Evolutionary conservation across 2,888 invertebrate genomes (phyloP).

Genomic region (Heteropelma amictum): DNA sequence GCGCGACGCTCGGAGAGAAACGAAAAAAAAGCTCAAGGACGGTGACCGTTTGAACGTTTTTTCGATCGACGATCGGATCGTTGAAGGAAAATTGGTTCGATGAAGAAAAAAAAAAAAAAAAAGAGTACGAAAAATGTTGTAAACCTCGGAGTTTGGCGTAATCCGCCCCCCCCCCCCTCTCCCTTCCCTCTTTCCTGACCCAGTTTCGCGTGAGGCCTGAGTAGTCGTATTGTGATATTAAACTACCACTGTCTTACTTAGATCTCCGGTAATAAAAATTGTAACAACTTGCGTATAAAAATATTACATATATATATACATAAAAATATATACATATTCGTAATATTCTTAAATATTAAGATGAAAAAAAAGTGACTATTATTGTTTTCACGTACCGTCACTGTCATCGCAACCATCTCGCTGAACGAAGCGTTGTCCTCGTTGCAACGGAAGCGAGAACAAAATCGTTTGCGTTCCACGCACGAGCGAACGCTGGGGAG

Average conservation of each 20-base stretch:
- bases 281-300: slow-evolving; percentile 54
- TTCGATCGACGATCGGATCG: too few species aligned
- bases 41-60: too few species aligned
- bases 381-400: slow-evolving; percentile 56
- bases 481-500: too few species aligned
- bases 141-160: slow-evolving; percentile 55
- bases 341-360: slow-evolving; percentile 56
- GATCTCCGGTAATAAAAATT: slow-evolving; percentile 77
- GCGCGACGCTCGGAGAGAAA: too few species aligned
- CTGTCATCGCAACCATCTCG: slow-evolving; percentile 55
- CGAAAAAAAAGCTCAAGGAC: too few species aligned
- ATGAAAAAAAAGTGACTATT: slow-evolving; percentile 41
- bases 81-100: too few species aligned
- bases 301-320: slow-evolving; percentile 51
- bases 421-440: slow-evolving; percentile 27
- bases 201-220: slow-evolving; percentile 76
- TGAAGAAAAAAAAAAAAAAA: background rate
- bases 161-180: background rate
- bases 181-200: slow-evolving; percentile 55
- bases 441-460: slow-evolving; percentile 18
- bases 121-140: slow-evolving; percentile 23
- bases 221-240: slow-evolving; percentile 79
- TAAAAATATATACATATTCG: slow-evolving; percentile 57
- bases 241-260: slow-evolving; percentile 78
- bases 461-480: too few species aligned